Percentiles rank a stretch among this genome's conserved stretches.
These are phyloP conservation scores for Drosophila ananassae DNA, from an alignment of 1,140 invertebrate genomes.

Conservation along the genomic window DNA sequence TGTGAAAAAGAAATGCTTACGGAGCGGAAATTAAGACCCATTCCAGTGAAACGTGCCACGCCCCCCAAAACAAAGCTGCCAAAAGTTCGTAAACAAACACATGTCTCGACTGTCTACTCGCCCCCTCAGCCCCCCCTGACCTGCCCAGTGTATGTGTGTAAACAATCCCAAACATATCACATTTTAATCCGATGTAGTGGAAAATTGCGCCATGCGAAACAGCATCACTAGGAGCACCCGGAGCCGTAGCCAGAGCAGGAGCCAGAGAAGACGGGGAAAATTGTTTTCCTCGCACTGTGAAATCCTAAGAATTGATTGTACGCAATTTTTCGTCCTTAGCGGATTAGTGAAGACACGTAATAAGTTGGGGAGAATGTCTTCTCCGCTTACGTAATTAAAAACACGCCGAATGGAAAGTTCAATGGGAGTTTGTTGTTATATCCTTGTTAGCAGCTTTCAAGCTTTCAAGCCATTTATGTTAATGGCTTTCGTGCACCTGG, in stretches of 20 bases:
- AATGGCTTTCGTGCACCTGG: slow-evolving; percentile 50
- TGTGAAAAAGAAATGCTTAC: slow-evolving; percentile 72
- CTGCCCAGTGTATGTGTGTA: slow-evolving; percentile 52
- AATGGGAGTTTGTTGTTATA: slow-evolving; percentile 9
- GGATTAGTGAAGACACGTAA: slow-evolving; percentile 62
- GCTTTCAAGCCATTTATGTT: slow-evolving; percentile 46
- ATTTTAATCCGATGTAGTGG: slow-evolving; percentile 82
- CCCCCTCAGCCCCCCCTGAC: background rate
- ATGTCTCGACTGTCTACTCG: slow-evolving; percentile 62
- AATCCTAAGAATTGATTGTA: slow-evolving; percentile 65
- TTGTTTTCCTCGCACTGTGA: slow-evolving; percentile 51
- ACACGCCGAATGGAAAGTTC: background rate
- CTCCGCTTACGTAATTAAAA: slow-evolving; percentile 51
- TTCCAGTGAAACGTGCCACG: slow-evolving; percentile 49
- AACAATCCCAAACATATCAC: slow-evolving; percentile 82
- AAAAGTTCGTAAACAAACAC: slow-evolving; percentile 80
- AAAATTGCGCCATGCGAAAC: slow-evolving; percentile 70
- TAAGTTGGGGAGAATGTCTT: slow-evolving; percentile 56
- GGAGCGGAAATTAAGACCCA: slow-evolving; percentile 80
- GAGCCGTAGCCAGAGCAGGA: too few species aligned
- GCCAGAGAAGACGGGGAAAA: slow-evolving; percentile 25
- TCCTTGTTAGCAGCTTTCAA: slow-evolving; percentile 40
- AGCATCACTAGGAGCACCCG: background rate
- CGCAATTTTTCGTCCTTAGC: slow-evolving; percentile 65
- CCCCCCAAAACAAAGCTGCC: slow-evolving; percentile 73